Conservation (phyloP, 2,888 invertebrate genomes). For the Itoplectis maculator region DNA sequence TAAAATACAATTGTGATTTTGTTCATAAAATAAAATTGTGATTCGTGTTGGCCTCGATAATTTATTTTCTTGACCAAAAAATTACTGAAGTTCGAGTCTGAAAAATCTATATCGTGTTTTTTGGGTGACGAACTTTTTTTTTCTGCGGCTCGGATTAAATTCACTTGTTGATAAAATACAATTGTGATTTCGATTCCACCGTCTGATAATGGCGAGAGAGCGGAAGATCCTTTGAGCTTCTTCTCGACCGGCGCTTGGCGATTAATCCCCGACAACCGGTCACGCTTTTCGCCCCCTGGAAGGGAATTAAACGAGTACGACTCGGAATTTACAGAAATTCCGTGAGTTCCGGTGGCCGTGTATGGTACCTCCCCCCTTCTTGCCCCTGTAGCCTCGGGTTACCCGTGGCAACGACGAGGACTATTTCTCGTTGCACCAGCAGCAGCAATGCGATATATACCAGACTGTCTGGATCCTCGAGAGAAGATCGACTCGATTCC, state of each 20-base stretch:
- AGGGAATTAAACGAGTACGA: conserved; percentile 45
- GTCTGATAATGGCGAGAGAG: neutral
- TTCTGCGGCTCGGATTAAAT: no score
- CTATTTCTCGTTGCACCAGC: conserved; percentile 22
- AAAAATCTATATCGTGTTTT: no score
- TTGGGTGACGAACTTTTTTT: no score
- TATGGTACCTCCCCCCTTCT: neutral
- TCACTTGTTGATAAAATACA: no score
- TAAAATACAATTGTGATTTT: no score
- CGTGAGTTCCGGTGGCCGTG: conserved; percentile 23
- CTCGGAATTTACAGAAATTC: conserved; percentile 46
- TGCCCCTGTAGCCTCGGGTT: conserved; percentile 19
- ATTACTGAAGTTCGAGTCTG: no score
- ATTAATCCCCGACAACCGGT: conserved; percentile 42
- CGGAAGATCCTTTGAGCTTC: conserved; percentile 14
- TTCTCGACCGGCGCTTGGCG: conserved; percentile 7
- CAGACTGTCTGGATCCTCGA: conserved; percentile 26
- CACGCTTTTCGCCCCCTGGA: conserved; percentile 32
- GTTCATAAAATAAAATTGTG: no score
- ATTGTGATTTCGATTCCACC: neutral
- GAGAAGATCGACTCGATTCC: conserved; percentile 42
- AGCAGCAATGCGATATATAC: neutral
- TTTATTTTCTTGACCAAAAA: no score
- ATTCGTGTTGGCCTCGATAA: no score
- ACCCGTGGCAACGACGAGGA: conserved; percentile 47